Evolutionary conservation across 2,888 invertebrate species (phyloP).

Genomic region (Homarus gammarus): DNA sequence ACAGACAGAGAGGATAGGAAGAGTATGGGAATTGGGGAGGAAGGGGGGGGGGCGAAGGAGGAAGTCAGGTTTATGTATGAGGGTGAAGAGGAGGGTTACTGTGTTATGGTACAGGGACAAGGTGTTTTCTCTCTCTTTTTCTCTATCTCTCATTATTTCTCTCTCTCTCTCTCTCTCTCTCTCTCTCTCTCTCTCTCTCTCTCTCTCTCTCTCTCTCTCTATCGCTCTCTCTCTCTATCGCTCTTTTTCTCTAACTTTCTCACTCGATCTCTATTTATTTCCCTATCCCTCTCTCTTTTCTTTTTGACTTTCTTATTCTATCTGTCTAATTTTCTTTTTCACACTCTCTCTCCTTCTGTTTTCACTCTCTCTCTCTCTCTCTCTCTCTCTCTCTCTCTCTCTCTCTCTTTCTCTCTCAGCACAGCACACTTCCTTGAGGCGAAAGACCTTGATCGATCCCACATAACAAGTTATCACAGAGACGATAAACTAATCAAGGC

Average conservation of each 20-base stretch:
- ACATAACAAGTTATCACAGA: too few relatives aligned
- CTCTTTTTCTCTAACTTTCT: constrained; percentile 31
- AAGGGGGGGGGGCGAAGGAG: too few relatives aligned
- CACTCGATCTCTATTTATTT: constrained; percentile 18
- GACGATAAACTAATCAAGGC: not conserved
- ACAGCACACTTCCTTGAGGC: not conserved
- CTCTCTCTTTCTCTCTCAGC: not conserved
- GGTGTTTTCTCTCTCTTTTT: not conserved
- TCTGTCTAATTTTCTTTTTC: not conserved
- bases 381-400: not conserved
- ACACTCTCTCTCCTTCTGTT: too few relatives aligned
- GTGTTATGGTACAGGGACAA: too few relatives aligned
- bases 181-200: constrained; percentile 35
- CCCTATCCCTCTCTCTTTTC: not conserved
- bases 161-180: not conserved
- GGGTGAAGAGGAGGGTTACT: too few relatives aligned
- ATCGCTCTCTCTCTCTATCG: constrained; percentile 16
- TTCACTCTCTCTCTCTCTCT: too few relatives aligned
- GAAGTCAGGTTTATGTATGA: too few relatives aligned
- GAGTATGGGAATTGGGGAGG: too few relatives aligned
- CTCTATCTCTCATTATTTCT: not conserved
- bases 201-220: constrained; percentile 45
- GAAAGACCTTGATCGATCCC: not conserved
- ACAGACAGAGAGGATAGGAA: too few relatives aligned
- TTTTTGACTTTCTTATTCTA: not conserved